phyloP scores from a whole-genome alignment of 1,140 invertebrate genomes.

The Alviniconcha marisindica region DNA sequence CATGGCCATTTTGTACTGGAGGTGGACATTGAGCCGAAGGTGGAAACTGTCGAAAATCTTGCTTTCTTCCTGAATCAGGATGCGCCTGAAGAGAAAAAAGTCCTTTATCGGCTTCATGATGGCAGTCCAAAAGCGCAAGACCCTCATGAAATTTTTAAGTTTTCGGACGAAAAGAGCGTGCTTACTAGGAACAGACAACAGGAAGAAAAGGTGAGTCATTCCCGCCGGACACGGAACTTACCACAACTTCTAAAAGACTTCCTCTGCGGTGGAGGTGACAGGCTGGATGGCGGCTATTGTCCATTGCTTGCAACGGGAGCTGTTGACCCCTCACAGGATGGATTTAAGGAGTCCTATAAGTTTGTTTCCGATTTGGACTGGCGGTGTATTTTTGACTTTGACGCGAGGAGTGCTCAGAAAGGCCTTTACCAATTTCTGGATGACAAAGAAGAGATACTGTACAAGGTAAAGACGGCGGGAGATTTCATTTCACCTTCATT shows the following conservation, averaged over 20 bases:
- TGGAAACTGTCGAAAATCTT: slow-evolving; percentile 37
- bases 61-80: slow-evolving; percentile 41
- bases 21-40: slow-evolving; percentile 53
- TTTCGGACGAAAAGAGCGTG: slow-evolving; percentile 38
- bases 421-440: slow-evolving; percentile 55
- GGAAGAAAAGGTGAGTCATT: slow-evolving; percentile 39
- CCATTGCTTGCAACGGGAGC: slow-evolving; percentile 15
- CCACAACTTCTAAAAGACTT: slow-evolving; percentile 49
- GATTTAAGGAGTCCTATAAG: slow-evolving; percentile 32
- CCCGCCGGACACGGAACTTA: slow-evolving; percentile 25
- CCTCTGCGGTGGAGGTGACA: slow-evolving; percentile 46
- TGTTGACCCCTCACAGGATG: background rate
- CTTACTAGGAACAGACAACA: slow-evolving; percentile 41
- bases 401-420: slow-evolving; percentile 38
- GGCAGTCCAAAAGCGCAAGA: slow-evolving; percentile 33
- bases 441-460: slow-evolving; percentile 44
- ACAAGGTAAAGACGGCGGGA: slow-evolving; percentile 52
- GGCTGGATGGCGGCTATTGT: slow-evolving; percentile 34
- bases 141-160: slow-evolving; percentile 29
- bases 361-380: slow-evolving; percentile 54
- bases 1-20: slow-evolving; percentile 47
- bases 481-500: slow-evolving; percentile 44
- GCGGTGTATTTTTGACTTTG: slow-evolving; percentile 59
- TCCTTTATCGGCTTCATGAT: slow-evolving; percentile 40
- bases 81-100: background rate